Base-by-base conservation (phyloP, 2,113 vertebrate genomes). In the Apistogramma diplotaenia region DNA sequence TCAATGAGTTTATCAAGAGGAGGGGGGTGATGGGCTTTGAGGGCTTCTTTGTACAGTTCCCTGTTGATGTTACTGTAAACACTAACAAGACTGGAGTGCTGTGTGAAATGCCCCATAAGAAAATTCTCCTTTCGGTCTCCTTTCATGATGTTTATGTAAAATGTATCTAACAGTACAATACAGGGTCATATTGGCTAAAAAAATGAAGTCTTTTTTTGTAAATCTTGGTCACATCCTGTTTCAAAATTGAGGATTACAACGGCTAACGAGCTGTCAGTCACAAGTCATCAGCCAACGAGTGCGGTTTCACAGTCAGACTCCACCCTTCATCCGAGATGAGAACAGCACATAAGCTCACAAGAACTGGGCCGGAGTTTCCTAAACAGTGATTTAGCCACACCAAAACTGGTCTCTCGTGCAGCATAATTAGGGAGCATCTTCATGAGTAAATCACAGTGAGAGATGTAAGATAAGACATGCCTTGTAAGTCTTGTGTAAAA, bases 1-100 rank as follows among this genome's bases (percentile, higher is more conserved):
- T 93, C 93, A 94, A 71, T 92, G 90, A 65, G 57, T 87, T 70
- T 37, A 74, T 91, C n/a, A 8, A 4, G 81, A 57, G 71, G 76
- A 33, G 73, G 46, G 46, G 58, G 35, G 29, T 15, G 37, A 43
- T n/a, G 55, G 23, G 80, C 83, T 84, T 84, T 85, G 79, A 86
- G 74, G 79, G 59, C 78, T 81, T 84, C 62, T 76, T 83, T 87
- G 85, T 79, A 79, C 78, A 60, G 88, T 85, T 82, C 71, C 85
- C 80, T 76, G 65, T 71, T 61, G 79, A 89, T 82, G 54, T 79
- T 74, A 88, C 70, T 77, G 53, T 72, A 67, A 67, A 71, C 40
- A 65, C 76, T 74, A 53, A 40, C 27, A 21, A 62, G 73, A 61
- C 61, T 31, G 31, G 27, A 73, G 49, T 40, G 56, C 18, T 33